Conservation (phyloP, 2,113 vertebrate genomes). For the Rhinolophus ferrumequinum region DNA sequence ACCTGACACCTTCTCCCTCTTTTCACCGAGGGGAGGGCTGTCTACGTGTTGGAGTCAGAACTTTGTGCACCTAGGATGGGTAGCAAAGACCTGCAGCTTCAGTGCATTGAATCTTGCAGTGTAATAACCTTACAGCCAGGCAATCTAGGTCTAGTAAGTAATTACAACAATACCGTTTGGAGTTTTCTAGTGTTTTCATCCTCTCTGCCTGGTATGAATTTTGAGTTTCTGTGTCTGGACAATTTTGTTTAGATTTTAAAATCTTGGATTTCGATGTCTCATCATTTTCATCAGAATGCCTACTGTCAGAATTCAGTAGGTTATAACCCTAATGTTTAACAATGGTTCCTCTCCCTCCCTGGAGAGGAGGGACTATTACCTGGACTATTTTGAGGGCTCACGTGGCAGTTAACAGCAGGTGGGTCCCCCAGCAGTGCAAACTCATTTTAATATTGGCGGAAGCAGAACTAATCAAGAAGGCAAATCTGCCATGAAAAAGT, state of each 20-base stretch:
- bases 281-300: neutral
- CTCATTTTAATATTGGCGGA: conserved; percentile 49
- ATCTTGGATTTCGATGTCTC: conserved; percentile 29
- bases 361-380: too few relatives aligned
- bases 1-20: neutral
- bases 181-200: neutral
- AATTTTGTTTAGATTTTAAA: neutral
- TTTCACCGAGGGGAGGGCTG: neutral
- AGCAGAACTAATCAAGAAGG: conserved; percentile 54
- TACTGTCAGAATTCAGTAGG: neutral
- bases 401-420: neutral
- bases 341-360: too few relatives aligned
- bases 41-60: neutral
- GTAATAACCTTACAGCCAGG: neutral
- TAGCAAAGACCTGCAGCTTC: neutral
- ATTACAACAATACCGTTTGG: neutral
- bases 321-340: neutral
- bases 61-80: neutral
- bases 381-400: neutral
- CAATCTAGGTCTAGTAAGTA: neutral
- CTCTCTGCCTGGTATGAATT: neutral
- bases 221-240: neutral
- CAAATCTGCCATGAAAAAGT: conserved; percentile 53
- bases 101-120: neutral
- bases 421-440: neutral